These are phyloP conservation scores for Andrena bicolor DNA, from an alignment of 2,888 invertebrate species.

Conservation along the genomic window DNA sequence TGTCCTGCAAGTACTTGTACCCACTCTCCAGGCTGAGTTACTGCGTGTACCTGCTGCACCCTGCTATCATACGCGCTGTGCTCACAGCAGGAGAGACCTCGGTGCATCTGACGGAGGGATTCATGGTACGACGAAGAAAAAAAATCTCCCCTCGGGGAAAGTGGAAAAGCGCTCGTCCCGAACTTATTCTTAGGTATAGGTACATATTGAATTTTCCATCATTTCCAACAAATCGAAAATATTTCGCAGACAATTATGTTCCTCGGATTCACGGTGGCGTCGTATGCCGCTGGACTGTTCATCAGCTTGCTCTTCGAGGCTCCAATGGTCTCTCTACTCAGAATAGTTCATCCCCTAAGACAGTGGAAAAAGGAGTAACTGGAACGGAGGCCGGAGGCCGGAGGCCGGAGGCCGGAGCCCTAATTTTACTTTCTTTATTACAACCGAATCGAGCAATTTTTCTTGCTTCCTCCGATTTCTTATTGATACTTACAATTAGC, in stretches of 20 bases:
- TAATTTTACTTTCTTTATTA: too few relatives aligned
- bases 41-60: slow-evolving; percentile 87
- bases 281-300: slow-evolving; percentile 84
- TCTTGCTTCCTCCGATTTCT: slow-evolving; percentile 6
- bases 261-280: slow-evolving; percentile 85
- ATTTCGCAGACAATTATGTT: slow-evolving; percentile 86
- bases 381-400: too few relatives aligned
- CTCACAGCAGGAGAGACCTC: slow-evolving; percentile 85
- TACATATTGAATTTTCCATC: too few relatives aligned
- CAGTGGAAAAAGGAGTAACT: slow-evolving; percentile 57
- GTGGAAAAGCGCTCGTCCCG: not conserved
- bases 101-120: slow-evolving; percentile 85
- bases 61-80: slow-evolving; percentile 85
- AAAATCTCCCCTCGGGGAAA: slow-evolving; percentile 32
- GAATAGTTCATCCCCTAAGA: slow-evolving; percentile 85
- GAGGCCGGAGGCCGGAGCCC: too few relatives aligned
- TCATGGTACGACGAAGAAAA: slow-evolving; percentile 86
- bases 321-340: slow-evolving; percentile 87
- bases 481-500: not conserved
- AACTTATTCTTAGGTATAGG: not conserved
- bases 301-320: slow-evolving; percentile 88
- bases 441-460: not conserved
- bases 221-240: not conserved
- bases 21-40: slow-evolving; percentile 87
- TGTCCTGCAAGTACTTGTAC: slow-evolving; percentile 85